Evolutionary conservation across 2,797 vertebrate species (phyloP).

Genomic region (Distichodus sexfasciatus): DNA sequence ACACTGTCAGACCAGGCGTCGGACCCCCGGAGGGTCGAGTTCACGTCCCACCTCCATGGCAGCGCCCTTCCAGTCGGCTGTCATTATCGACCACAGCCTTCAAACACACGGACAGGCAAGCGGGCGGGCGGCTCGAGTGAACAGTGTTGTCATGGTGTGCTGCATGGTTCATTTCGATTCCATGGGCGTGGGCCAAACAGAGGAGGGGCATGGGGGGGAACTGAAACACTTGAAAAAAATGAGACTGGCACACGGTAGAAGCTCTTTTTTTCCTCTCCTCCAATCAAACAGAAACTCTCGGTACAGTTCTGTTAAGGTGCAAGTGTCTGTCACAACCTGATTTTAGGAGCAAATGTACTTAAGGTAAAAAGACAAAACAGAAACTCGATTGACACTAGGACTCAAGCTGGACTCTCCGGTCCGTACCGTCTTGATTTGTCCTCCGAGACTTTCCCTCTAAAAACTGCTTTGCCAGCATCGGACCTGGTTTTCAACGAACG

Average conservation of each 20-base stretch:
- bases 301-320: conserved; percentile 22
- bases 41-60: conserved; percentile 39
- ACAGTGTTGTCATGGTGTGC: background rate
- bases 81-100: conserved; percentile 38
- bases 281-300: conserved; percentile 5
- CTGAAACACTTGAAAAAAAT: conserved; percentile 15
- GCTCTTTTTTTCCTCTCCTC: background rate
- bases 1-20: conserved; percentile 21
- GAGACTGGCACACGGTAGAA: conserved; percentile 23
- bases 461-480: conserved; percentile 24
- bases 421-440: conserved; percentile 2
- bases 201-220: background rate
- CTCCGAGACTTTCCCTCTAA: conserved; percentile 27
- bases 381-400: conserved; percentile 29
- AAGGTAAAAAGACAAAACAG: conserved; percentile 1
- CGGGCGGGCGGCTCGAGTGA: background rate
- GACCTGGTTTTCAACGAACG: conserved; percentile 17
- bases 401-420: conserved; percentile 9
- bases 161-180: conserved; percentile 2
- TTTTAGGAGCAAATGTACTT: conserved; percentile 45
- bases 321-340: background rate
- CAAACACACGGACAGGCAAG: background rate
- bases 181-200: conserved; percentile 3
- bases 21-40: no score
- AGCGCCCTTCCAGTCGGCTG: conserved; percentile 29